These are phyloP conservation scores for Philhelius pedissequus DNA, from an alignment of 2,888 invertebrate genomes.

Conservation along the genomic window DNA sequence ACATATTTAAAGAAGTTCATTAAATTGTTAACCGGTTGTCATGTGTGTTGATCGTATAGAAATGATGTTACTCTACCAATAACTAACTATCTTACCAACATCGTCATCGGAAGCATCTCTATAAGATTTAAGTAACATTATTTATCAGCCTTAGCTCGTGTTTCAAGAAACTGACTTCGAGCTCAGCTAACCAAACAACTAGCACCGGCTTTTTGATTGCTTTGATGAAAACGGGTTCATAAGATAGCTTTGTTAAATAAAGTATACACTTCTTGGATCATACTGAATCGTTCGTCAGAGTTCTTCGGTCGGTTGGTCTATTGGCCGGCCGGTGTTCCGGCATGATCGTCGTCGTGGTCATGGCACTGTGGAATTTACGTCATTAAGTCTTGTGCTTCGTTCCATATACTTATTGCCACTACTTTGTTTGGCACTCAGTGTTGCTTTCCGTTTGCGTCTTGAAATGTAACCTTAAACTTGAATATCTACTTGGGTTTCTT, in stretches of 20 bases:
- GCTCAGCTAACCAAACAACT: slow-evolving; percentile 11
- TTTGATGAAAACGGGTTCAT: slow-evolving; percentile 58
- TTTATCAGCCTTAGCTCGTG: slow-evolving; percentile 13
- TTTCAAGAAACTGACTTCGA: background rate
- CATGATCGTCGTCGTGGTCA: slow-evolving; percentile 28
- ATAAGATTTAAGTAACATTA: slow-evolving; percentile 17
- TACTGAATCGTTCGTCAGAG: slow-evolving; percentile 27
- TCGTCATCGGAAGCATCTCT: slow-evolving; percentile 26
- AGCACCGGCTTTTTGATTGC: slow-evolving; percentile 60
- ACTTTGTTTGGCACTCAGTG: background rate
- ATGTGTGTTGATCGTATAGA: slow-evolving; percentile 19
- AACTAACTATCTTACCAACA: background rate
- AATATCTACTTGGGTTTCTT: slow-evolving; percentile 53
- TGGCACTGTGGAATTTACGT: slow-evolving; percentile 59
- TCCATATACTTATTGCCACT: background rate
- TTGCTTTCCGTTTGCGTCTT: background rate
- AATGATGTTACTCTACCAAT: slow-evolving; percentile 43
- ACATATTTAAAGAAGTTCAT: slow-evolving; percentile 19
- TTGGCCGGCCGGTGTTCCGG: background rate
- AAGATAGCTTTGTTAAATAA: slow-evolving; percentile 25
- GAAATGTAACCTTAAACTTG: slow-evolving; percentile 64
- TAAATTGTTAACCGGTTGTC: slow-evolving; percentile 57
- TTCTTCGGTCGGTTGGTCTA: background rate
- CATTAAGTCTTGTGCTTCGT: slow-evolving; percentile 40
- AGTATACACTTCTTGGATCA: slow-evolving; percentile 44